Base-by-base conservation (phyloP, 2,113 vertebrate genomes). In the Phaethornis superciliosus region DNA sequence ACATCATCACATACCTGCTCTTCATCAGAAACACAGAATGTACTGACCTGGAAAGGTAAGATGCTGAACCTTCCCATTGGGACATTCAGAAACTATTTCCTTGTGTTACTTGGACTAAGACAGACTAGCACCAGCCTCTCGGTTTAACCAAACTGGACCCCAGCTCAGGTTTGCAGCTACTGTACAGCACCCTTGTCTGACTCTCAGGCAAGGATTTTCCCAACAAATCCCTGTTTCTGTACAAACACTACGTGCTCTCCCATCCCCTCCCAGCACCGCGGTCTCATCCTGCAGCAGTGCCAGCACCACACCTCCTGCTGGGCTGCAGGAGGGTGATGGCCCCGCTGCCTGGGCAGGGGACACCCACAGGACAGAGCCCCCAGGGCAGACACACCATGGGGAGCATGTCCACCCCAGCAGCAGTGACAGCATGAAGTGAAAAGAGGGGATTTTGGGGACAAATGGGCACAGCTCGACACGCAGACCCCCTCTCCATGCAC, bases 1-100 rank as follows among this genome's bases (percentile, higher is more conserved):
- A 97, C 22, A 75, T 99, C 91, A 96, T 99, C 88, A 98, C 98
- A 87, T 51, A 98, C 88, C 92, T 99, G 89, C 95, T 99, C 60
- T 99, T 99, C 52, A 8, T 92, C 35, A 95, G 75, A 63, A 93
- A n/a, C 12, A 83, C 95, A 14, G 97, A 96, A 14, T 23, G 88
- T 15, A 33, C 80, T 26, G 75, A 83, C 47, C 87, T 98, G 78
- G 93, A 94, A 81, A 98, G 98, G 99, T 99, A 91, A 95, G 75
- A 10, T 56, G 22, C 26, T 56, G 65, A 69, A 30, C 27, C 44
- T 56, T 27, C 60, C 44, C 26, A 1, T 1, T 1, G 19, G 54
- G 47, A 54, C 40, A 30, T 0, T 9, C 0, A 4, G 22, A 44
- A 82, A 40, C 46, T 2, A 16, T 44, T 71, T 37, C 52, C 23